phyloP scores from a whole-genome alignment of 2,797 vertebrate genomes.

The Sebastes vulpes region DNA sequence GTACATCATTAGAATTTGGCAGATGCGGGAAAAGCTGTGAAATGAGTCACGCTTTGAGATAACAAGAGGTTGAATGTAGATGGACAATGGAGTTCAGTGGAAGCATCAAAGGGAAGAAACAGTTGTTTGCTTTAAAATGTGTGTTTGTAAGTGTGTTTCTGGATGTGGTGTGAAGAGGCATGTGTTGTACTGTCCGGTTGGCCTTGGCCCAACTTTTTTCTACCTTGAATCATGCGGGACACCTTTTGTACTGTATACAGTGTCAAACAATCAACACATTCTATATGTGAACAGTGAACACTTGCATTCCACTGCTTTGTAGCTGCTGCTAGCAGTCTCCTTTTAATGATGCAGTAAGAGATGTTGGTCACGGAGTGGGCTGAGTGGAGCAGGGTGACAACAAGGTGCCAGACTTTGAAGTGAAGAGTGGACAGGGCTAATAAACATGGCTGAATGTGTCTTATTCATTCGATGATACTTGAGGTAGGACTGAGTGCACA shows the following conservation, averaged over 20 bases:
- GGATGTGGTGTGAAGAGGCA: not conserved
- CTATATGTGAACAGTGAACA: not conserved
- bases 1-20: conserved; percentile 11
- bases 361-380: not conserved
- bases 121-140: conserved; percentile 4
- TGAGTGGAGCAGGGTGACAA: conserved; percentile 35
- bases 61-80: conserved; percentile 25
- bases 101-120: conserved; percentile 12
- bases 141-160: conserved; percentile 3
- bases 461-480: conserved; percentile 52
- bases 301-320: not conserved
- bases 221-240: conserved; percentile 36
- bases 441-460: conserved; percentile 25
- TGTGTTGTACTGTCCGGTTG: conserved; percentile 23
- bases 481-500: conserved; percentile 13
- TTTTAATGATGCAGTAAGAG: not conserved
- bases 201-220: conserved; percentile 36
- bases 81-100: conserved; percentile 3
- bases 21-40: conserved; percentile 2
- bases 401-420: conserved; percentile 30
- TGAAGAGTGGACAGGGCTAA: conserved; percentile 17
- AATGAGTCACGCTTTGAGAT: conserved; percentile 8
- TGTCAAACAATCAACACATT: not conserved
- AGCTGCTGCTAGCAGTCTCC: not conserved
- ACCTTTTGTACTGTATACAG: not conserved